Percentiles rank a stretch among this genome's conserved stretches.
Evolutionary conservation across 2,888 invertebrate species (phyloP).

Genomic region (Automeris io): DNA sequence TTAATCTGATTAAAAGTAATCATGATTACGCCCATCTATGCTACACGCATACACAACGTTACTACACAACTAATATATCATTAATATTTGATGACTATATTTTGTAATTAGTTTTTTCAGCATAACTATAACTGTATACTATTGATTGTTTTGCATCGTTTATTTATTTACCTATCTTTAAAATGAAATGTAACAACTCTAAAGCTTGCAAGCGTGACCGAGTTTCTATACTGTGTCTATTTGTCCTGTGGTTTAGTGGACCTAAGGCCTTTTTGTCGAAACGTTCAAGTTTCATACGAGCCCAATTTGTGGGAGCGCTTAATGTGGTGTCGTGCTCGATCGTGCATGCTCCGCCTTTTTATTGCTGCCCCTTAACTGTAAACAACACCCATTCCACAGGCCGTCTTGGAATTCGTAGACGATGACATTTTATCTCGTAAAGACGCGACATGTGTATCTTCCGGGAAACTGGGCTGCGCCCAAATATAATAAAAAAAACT

Average conservation of each 20-base stretch:
- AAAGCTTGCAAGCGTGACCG: too few species aligned
- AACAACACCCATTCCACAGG: conserved; percentile 67
- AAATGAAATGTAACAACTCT: too few species aligned
- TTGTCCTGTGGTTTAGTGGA: conserved; percentile 58
- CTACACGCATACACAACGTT: too few species aligned
- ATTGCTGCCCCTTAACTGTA: conserved; percentile 72
- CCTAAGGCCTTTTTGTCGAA: conserved; percentile 59
- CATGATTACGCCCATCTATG: too few species aligned
- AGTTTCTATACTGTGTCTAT: too few species aligned
- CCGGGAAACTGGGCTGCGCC: conserved; percentile 23
- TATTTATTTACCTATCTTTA: too few species aligned
- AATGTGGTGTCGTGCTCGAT: conserved; percentile 62
- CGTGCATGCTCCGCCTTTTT: conserved; percentile 72
- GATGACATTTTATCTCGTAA: conserved; percentile 39
- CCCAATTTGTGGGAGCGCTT: conserved; percentile 67
- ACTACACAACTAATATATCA: too few species aligned
- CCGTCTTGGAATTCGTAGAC: conserved; percentile 45
- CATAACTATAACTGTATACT: too few species aligned
- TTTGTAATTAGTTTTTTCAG: too few species aligned
- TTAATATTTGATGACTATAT: too few species aligned
- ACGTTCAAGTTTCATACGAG: conserved; percentile 68
- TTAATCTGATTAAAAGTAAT: too few species aligned
- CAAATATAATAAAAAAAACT: conserved; percentile 26
- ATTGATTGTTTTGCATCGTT: too few species aligned
- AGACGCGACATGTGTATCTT: conserved; percentile 15